Evolutionary conservation across 2,888 invertebrate species (phyloP).

Genomic region (Actias luna): DNA sequence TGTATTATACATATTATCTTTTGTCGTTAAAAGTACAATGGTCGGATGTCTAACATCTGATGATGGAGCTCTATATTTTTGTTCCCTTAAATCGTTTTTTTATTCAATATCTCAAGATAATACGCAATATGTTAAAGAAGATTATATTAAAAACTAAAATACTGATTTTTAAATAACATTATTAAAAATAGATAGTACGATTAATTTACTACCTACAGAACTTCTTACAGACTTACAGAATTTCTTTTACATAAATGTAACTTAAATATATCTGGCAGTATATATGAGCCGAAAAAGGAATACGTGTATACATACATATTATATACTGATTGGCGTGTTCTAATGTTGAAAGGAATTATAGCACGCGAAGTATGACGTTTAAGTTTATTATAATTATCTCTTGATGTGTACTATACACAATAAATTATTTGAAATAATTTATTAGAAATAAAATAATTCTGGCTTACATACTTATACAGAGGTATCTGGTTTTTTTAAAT

Average conservation of each 20-base stretch:
- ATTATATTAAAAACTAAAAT: neutral
- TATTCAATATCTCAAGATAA: neutral
- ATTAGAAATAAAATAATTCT: neutral
- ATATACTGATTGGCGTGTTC: conserved; percentile 22
- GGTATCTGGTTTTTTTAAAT: neutral
- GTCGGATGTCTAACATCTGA: no score
- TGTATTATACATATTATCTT: no score
- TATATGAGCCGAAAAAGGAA: conserved; percentile 9
- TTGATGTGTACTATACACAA: neutral
- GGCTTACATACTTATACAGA: neutral
- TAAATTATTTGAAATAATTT: neutral
- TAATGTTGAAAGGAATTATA: conserved; percentile 24
- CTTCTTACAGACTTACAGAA: neutral
- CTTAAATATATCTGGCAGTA: neutral
- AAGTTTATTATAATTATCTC: neutral
- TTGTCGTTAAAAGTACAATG: no score
- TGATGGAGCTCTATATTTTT: no score
- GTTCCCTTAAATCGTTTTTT: no score
- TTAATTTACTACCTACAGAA: no score
- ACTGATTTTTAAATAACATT: neutral
- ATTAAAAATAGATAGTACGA: neutral
- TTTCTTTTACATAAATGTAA: neutral
- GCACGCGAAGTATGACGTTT: conserved; percentile 20
- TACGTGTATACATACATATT: no score
- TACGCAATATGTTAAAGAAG: no score